Percentiles rank a stretch among this genome's conserved stretches.
These are phyloP conservation scores for Berghia stephanieae DNA, from an alignment of 1,140 invertebrate genomes.

Conservation along the genomic window DNA sequence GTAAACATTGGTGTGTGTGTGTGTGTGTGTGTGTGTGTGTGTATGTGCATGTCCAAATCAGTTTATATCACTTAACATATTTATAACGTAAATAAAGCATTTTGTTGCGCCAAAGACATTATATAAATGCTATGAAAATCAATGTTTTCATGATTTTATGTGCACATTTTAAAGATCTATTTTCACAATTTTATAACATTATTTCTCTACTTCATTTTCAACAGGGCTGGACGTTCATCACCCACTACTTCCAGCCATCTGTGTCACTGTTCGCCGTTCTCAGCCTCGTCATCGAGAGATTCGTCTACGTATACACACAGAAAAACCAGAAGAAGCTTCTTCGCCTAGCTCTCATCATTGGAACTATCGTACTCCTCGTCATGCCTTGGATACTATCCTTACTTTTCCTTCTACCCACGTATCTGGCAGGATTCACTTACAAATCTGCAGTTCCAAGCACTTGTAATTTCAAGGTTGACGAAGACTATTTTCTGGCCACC, in stretches of 20 bases:
- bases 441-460: constrained; percentile 10
- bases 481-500: constrained; percentile 29
- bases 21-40: not conserved
- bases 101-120: too few relatives aligned
- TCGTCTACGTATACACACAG: constrained; percentile 37
- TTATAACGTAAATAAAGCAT: too few relatives aligned
- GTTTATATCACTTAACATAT: too few relatives aligned
- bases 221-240: constrained; percentile 22
- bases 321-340: not conserved
- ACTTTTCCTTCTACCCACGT: constrained; percentile 34
- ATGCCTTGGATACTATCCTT: constrained; percentile 35
- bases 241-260: constrained; percentile 29
- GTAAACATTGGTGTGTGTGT: not conserved
- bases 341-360: constrained; percentile 19
- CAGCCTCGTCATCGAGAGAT: constrained; percentile 35
- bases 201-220: too few relatives aligned
- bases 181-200: too few relatives aligned
- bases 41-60: constrained; percentile 10
- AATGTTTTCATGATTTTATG: too few relatives aligned
- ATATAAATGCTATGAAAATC: too few relatives aligned
- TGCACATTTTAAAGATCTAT: too few relatives aligned
- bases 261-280: constrained; percentile 34
- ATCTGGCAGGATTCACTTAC: constrained; percentile 20
- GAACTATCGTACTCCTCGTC: constrained; percentile 32
- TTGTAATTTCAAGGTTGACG: constrained; percentile 34